These are phyloP conservation scores for Lycaon pictus DNA, from an alignment of 2,113 vertebrate species.

Conservation along the genomic window DNA sequence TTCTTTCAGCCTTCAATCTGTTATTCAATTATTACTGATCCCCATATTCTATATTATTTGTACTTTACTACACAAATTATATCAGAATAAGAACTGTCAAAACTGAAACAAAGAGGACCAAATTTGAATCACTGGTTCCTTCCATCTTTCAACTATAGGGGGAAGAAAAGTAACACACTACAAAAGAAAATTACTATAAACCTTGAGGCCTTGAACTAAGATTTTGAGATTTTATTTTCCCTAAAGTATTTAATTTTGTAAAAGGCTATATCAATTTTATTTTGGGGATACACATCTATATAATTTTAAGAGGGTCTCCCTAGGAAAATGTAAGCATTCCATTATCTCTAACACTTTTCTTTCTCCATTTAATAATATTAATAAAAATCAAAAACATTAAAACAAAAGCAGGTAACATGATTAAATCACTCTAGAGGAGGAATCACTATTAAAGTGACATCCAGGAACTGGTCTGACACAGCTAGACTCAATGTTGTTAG, in stretches of 20 bases:
- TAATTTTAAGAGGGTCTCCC: neutral
- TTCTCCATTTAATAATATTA: neutral
- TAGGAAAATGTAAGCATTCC: neutral
- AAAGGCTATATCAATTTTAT: neutral
- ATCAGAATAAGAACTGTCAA: neutral
- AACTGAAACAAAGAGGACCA: neutral
- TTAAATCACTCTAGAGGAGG: neutral
- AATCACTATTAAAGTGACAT: neutral
- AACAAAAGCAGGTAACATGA: neutral
- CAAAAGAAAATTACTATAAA: neutral
- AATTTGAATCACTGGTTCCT: neutral
- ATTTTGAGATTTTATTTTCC: neutral
- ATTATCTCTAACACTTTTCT: neutral
- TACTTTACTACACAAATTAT: neutral
- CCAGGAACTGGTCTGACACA: neutral
- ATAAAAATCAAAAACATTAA: neutral
- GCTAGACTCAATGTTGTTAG: neutral
- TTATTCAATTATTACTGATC: neutral
- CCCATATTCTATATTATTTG: neutral
- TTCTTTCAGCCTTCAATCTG: conserved; percentile 16
- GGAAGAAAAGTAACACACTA: neutral
- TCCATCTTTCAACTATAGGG: neutral
- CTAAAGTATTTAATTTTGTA: neutral
- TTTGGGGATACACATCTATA: neutral
- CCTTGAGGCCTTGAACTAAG: neutral